phyloP scores from a whole-genome alignment of 2,797 vertebrate species.

The Sparus aurata region DNA sequence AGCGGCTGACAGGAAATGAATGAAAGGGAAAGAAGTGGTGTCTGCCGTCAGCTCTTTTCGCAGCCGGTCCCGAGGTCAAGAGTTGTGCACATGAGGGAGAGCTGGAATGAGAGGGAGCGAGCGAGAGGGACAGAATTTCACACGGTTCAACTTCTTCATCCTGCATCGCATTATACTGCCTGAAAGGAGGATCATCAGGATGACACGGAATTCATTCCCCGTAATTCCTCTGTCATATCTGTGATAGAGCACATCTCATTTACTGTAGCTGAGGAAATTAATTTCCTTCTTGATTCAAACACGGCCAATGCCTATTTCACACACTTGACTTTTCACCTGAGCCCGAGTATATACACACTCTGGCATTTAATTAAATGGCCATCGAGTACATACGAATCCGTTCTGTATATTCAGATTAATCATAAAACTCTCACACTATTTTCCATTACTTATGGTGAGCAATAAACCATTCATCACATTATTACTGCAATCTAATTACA shows the following conservation, averaged over 20 bases:
- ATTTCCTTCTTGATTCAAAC: conserved; percentile 59
- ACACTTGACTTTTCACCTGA: conserved; percentile 75
- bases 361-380: conserved; percentile 65
- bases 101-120: not conserved
- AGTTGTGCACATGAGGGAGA: conserved; percentile 27
- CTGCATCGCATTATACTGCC: conserved; percentile 50
- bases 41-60: conserved; percentile 39
- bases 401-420: conserved; percentile 69
- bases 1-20: conserved; percentile 37
- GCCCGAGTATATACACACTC: conserved; percentile 35
- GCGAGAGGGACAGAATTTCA: conserved; percentile 16
- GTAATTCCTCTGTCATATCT: conserved; percentile 65
- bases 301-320: conserved; percentile 47
- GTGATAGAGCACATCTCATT: conserved; percentile 74
- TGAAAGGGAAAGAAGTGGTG: conserved; percentile 25
- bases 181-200: conserved; percentile 57
- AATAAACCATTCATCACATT: conserved; percentile 68
- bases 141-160: conserved; percentile 44
- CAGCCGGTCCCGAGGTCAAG: conserved; percentile 51
- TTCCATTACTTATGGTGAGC: conserved; percentile 45
- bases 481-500: conserved; percentile 60
- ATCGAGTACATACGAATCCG: conserved; percentile 50
- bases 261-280: conserved; percentile 65
- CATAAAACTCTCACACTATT: conserved; percentile 42
- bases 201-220: conserved; percentile 65